Base-by-base conservation (phyloP, 2,113 vertebrate genomes). In the Regulus satrapa region DNA sequence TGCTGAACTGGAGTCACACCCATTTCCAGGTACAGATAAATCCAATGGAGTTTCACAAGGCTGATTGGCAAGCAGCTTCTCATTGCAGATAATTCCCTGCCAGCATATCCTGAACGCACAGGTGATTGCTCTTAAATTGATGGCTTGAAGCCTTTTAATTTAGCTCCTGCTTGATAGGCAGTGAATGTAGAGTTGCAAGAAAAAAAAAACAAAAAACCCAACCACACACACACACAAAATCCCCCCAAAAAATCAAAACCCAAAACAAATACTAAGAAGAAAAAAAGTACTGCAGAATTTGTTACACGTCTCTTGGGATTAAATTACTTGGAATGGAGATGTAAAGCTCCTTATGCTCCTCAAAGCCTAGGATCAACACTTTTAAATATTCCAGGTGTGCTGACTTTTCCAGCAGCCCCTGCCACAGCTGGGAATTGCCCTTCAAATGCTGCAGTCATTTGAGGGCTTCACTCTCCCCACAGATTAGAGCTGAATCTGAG, bases 71-170 rank as follows among this genome's bases (percentile, higher is more conserved):
- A 94, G 94, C 76, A 63, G 79, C 83, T 95, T 96, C 92, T 95
- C 92, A 92, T 78, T 92, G 92, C 95, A 97, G 92, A 97, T 97
- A 97, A 97, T 97, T 97, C 89, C 76, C 96, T 93, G 96, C 96
- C 95, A 97, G 94, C 91, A 87, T 76, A 97, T 96, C 93, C 95
- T 38, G 10, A 97, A 83, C 51, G 80, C 96, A 95, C 68, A 97
- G 93, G 96, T 97, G 95, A 92, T 98, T 97, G 96, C 97, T 98
- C 97, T 97, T 95, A 97, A 98, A 97, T 92, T 97, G 97, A 96
- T 95, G 96, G 92, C 95, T 97, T 31, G 89, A 97, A 97, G 81
- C 82, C 87, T 96, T 97, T 96, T 97, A 96, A 96, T 95, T 97
- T 98, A 98, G 93, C 88, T 88, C 45, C 89, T 84, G 68, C 87